Percentiles rank a stretch among this genome's conserved stretches.
Evolutionary conservation across 2,888 invertebrate genomes (phyloP).

Genomic region (Sarcophaga subvicina): DNA sequence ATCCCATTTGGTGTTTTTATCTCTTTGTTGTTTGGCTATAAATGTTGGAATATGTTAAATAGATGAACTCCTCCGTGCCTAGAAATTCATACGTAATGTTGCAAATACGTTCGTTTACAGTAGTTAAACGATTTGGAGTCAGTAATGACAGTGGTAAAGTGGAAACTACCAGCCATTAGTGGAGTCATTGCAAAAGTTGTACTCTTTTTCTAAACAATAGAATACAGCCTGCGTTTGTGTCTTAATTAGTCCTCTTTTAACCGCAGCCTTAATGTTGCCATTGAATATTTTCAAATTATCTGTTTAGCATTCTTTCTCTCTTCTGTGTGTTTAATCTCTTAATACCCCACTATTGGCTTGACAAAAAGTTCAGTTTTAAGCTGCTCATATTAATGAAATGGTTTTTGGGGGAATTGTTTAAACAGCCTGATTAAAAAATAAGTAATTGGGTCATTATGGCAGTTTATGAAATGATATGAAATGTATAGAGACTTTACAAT

Average conservation of each 20-base stretch:
- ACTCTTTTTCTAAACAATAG: neutral
- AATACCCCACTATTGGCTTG: slow-evolving; percentile 4
- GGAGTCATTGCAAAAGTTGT: neutral
- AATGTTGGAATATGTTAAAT: slow-evolving; percentile 27
- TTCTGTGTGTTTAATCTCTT: neutral
- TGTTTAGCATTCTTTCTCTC: neutral
- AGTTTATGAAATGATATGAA: neutral
- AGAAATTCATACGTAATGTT: slow-evolving; percentile 8
- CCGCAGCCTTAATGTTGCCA: slow-evolving; percentile 52
- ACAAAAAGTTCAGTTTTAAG: neutral
- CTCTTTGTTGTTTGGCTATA: neutral
- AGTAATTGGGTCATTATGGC: neutral
- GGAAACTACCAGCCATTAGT: neutral
- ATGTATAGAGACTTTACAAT: no score
- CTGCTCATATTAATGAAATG: no score
- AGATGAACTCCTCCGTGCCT: slow-evolving; percentile 25
- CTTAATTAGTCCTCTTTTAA: slow-evolving; percentile 65
- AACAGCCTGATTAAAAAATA: neutral
- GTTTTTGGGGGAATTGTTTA: no score
- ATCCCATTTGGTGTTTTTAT: slow-evolving; percentile 59
- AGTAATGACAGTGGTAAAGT: neutral
- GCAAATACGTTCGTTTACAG: neutral
- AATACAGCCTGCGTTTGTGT: slow-evolving; percentile 25
- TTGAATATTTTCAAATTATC: slow-evolving; percentile 50
- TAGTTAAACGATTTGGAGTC: neutral